phyloP scores from a whole-genome alignment of 2,113 vertebrate species.

The Paracanthobrama guichenoti region DNA sequence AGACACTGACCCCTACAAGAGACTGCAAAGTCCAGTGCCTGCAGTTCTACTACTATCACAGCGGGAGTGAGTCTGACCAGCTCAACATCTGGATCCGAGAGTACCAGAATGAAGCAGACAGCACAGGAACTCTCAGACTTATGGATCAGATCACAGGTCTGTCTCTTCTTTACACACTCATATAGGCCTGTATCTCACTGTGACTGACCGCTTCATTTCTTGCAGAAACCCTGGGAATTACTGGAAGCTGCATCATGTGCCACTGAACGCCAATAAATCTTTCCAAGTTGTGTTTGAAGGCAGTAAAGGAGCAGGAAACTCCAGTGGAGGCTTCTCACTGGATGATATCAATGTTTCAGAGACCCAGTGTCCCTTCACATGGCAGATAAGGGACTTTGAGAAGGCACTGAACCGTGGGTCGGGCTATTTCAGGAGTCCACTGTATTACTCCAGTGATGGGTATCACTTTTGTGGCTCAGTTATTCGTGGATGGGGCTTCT shows the following conservation, averaged over 20 bases:
- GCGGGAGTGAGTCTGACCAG: slow-evolving; percentile 60
- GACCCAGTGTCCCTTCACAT: slow-evolving; percentile 76
- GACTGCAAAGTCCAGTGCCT: slow-evolving; percentile 74
- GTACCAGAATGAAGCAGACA: slow-evolving; percentile 54
- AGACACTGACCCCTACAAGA: slow-evolving; percentile 75
- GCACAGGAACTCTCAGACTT: slow-evolving; percentile 61
- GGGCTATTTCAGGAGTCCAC: slow-evolving; percentile 63
- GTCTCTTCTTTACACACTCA: background rate
- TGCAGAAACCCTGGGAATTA: slow-evolving; percentile 59
- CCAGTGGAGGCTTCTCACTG: slow-evolving; percentile 62
- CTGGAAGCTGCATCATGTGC: slow-evolving; percentile 80
- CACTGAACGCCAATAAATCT: background rate
- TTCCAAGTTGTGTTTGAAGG: slow-evolving; percentile 82
- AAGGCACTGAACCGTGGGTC: background rate
- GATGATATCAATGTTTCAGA: slow-evolving; percentile 87
- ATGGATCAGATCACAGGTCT: slow-evolving; percentile 74
- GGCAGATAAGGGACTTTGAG: slow-evolving; percentile 75
- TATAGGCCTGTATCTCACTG: background rate
- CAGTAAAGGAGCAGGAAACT: slow-evolving; percentile 66
- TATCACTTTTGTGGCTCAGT: slow-evolving; percentile 76
- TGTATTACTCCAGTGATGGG: slow-evolving; percentile 79
- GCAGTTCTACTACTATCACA: slow-evolving; percentile 79
- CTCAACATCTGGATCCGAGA: slow-evolving; percentile 70
- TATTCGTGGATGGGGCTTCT: background rate
- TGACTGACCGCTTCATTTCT: background rate